Conservation (phyloP, 2,113 vertebrate genomes). For the Syngnathus typhle region DNA sequence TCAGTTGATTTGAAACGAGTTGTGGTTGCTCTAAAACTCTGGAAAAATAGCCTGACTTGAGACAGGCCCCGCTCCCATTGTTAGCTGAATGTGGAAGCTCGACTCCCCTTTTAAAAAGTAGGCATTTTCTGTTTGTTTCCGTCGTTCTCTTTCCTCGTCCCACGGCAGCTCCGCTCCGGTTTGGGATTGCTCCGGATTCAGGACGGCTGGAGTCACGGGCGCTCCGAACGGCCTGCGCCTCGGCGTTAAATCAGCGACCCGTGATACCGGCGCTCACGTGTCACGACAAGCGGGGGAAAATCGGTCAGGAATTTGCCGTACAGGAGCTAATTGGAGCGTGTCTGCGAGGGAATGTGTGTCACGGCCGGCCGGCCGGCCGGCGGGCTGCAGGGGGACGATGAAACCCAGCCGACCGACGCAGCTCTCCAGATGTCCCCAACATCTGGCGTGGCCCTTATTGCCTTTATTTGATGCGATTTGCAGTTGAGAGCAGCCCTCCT, state of each 20-base stretch:
- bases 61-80: conserved; percentile 38
- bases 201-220: background rate
- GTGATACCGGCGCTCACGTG: conserved; percentile 1
- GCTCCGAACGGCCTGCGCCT: background rate
- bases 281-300: conserved; percentile 5
- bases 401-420: background rate
- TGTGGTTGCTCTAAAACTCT: background rate
- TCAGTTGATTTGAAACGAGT: background rate
- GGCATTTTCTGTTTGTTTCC: conserved; percentile 12
- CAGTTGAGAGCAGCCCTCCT: background rate
- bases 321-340: conserved; percentile 10
- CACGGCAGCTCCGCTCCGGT: background rate
- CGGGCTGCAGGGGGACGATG: conserved; percentile 6
- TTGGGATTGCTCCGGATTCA: background rate
- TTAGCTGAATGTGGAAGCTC: conserved; percentile 41
- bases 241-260: conserved; percentile 23
- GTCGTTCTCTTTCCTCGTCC: background rate
- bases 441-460: conserved; percentile 33
- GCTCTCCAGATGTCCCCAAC: conserved; percentile 18
- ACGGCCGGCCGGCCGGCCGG: background rate
- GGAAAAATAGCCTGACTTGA: conserved; percentile 2
- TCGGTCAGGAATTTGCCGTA: conserved; percentile 11
- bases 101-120: conserved; percentile 41
- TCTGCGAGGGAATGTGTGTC: conserved; percentile 27
- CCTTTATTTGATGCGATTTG: background rate